Evolutionary conservation across 1,140 invertebrate genomes (phyloP).

Genomic region (Drosophila ficusphila): DNA sequence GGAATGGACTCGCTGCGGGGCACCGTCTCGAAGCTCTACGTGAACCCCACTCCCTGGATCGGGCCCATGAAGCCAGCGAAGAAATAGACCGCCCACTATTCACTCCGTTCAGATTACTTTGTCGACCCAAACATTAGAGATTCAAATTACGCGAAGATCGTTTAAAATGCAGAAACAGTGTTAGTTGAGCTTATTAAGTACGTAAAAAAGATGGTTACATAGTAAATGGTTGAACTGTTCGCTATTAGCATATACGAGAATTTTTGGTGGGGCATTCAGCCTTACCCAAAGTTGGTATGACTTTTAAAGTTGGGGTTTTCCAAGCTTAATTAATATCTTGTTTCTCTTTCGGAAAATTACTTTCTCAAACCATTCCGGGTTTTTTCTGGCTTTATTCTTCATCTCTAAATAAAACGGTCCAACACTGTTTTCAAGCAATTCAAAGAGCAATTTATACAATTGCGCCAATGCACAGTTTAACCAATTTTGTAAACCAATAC

Average conservation of each 20-base stretch:
- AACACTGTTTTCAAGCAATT: slow-evolving; percentile 46
- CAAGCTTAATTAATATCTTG: too few species aligned
- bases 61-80: neutral
- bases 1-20: slow-evolving; percentile 62
- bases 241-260: too few species aligned
- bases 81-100: neutral
- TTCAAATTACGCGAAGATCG: slow-evolving; percentile 7
- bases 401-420: neutral
- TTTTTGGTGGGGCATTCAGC: too few species aligned
- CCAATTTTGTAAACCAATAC: slow-evolving; percentile 74
- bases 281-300: too few species aligned
- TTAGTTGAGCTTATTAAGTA: neutral
- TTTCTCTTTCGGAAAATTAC: too few species aligned
- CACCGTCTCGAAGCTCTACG: slow-evolving; percentile 54
- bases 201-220: too few species aligned
- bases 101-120: neutral
- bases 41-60: slow-evolving; percentile 59
- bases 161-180: neutral
- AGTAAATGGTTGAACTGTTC: too few species aligned
- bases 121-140: neutral
- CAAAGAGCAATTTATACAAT: slow-evolving; percentile 74
- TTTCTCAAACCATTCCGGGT: too few species aligned
- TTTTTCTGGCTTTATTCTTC: too few species aligned
- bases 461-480: slow-evolving; percentile 65
- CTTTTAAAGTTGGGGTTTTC: too few species aligned